Evolutionary conservation across 1,140 invertebrate species (phyloP).

Genomic region (Drosophila teissieri): DNA sequence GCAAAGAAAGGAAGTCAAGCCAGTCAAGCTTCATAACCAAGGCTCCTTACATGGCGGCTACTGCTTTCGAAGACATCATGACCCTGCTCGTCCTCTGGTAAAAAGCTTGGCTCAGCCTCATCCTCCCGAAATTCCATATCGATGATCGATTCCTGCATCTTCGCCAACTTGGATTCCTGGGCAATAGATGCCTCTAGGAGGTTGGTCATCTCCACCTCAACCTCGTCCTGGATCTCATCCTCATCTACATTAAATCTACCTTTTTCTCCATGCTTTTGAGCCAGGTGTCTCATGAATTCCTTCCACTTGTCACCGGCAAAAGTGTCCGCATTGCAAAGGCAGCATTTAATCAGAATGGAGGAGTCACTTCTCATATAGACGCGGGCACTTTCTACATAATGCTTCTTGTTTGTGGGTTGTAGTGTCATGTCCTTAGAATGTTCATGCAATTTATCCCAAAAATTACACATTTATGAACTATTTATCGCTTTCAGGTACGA

Average conservation of each 20-base stretch:
- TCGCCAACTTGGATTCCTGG: not conserved
- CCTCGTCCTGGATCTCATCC: conserved; percentile 40
- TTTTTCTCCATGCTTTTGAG: not conserved
- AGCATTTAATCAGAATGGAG: conserved; percentile 42
- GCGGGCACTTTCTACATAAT: conserved; percentile 35
- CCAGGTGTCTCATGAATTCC: conserved; percentile 18
- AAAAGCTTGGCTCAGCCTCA: no score
- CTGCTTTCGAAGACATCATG: not conserved
- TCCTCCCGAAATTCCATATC: not conserved
- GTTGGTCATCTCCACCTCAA: conserved; percentile 35
- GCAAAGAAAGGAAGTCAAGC: not conserved
- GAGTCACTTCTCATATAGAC: conserved; percentile 39
- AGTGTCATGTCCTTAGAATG: not conserved
- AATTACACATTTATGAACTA: no score
- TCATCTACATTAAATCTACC: not conserved
- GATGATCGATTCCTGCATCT: not conserved
- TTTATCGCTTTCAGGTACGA: no score
- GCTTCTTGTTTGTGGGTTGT: not conserved
- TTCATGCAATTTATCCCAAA: not conserved
- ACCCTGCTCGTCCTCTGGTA: conserved; percentile 5
- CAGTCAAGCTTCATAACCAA: not conserved
- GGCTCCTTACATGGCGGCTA: not conserved
- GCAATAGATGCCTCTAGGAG: not conserved
- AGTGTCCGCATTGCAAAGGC: conserved; percentile 22
- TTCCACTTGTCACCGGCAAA: conserved; percentile 22